Conservation (phyloP, 2,113 vertebrate species). For the Potamarius usumacintae region DNA sequence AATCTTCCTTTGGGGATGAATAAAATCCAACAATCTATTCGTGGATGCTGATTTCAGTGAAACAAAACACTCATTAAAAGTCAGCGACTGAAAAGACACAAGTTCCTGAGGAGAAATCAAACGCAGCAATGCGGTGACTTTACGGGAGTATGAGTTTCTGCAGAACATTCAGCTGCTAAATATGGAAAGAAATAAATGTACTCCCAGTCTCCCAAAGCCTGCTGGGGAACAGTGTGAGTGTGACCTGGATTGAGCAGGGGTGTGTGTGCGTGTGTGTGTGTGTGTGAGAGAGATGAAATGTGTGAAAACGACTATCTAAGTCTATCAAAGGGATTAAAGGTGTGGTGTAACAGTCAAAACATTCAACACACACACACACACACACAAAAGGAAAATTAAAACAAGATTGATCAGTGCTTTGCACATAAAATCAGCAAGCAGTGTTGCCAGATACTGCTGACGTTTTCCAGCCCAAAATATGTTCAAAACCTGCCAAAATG, state of each 20-base stretch:
- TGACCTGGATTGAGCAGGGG: slow-evolving; percentile 30
- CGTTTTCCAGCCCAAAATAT: too few species aligned
- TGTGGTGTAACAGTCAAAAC: not conserved
- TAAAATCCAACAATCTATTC: not conserved
- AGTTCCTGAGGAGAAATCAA: slow-evolving; percentile 4
- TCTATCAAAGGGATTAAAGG: not conserved
- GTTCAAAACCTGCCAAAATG: too few species aligned
- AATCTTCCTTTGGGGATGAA: not conserved
- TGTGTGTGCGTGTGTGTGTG: slow-evolving; percentile 17
- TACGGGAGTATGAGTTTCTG: not conserved
- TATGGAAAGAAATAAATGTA: slow-evolving; percentile 13
- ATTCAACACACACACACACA: not conserved
- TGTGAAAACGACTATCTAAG: not conserved
- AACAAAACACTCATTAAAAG: slow-evolving; percentile 7
- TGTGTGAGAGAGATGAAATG: not conserved
- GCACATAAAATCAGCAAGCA: not conserved
- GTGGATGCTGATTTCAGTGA: not conserved
- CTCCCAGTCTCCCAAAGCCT: slow-evolving; percentile 17
- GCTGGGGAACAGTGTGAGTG: slow-evolving; percentile 25
- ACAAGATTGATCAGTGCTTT: not conserved
- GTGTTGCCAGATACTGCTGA: too few species aligned
- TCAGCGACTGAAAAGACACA: not conserved
- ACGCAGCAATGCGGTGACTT: not conserved
- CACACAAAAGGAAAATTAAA: not conserved
- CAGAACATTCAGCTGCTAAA: slow-evolving; percentile 24